These are phyloP conservation scores for Rhogogaster chlorosoma DNA, from an alignment of 2,888 invertebrate genomes.

Conservation along the genomic window DNA sequence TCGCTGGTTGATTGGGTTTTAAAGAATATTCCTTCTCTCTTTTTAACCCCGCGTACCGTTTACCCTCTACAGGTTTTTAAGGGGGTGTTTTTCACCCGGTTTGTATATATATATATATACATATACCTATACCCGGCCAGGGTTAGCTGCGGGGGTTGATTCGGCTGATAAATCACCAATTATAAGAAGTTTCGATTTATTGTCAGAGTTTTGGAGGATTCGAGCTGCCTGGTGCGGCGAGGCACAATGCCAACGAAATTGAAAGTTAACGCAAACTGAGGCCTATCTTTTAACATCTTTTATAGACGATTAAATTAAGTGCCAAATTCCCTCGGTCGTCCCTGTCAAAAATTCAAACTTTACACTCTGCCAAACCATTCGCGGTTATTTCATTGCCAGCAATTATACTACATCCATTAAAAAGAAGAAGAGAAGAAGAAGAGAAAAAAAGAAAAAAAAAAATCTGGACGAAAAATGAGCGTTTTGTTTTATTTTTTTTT, in stretches of 20 bases:
- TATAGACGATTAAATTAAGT: conserved; percentile 39
- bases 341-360: neutral
- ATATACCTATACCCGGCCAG: neutral
- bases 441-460: too few relatives aligned
- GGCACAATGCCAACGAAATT: conserved; percentile 48
- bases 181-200: conserved; percentile 52
- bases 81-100: conserved; percentile 22
- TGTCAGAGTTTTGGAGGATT: conserved; percentile 48
- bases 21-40: conserved; percentile 5
- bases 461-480: too few relatives aligned
- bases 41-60: neutral
- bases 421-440: too few relatives aligned
- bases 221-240: neutral
- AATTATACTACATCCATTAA: too few relatives aligned
- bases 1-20: conserved; percentile 43
- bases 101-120: neutral
- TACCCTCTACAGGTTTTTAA: conserved; percentile 11
- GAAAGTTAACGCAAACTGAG: conserved; percentile 47
- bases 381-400: neutral
- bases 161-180: conserved; percentile 50
- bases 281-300: conserved; percentile 29
- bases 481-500: too few relatives aligned
- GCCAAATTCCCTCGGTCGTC: neutral
- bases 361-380: neutral
- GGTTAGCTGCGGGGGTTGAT: conserved; percentile 36